A percentile compares a stretch with the other conserved stretches of the same genome.
phyloP scores from a whole-genome alignment of 2,888 invertebrate genomes.

The Eucera pruinosa region DNA sequence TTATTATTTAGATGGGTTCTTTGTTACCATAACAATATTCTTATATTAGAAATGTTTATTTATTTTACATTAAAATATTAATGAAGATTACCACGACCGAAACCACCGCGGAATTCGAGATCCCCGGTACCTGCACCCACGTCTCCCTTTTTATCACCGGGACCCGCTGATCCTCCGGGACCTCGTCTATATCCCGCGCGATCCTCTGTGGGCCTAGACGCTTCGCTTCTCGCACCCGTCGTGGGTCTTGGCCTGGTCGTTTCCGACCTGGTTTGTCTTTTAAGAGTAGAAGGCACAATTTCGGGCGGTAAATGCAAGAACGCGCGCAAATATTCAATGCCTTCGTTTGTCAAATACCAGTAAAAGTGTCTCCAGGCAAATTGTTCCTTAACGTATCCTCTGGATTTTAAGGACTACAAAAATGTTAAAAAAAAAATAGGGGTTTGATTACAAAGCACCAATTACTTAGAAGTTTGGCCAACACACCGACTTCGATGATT shows the following conservation, averaged over 20 bases:
- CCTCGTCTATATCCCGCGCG: slow-evolving; percentile 93
- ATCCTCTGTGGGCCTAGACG: slow-evolving; percentile 91
- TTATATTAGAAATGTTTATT: slow-evolving; percentile 55
- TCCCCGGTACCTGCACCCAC: slow-evolving; percentile 97
- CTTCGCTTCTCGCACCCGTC: slow-evolving; percentile 88
- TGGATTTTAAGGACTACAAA: slow-evolving; percentile 94
- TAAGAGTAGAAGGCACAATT: slow-evolving; percentile 99
- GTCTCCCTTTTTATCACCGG: slow-evolving; percentile 97
- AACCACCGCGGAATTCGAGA: slow-evolving; percentile 92
- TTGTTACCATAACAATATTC: slow-evolving; percentile 9
- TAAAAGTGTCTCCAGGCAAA: slow-evolving; percentile 99
- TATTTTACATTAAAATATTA: slow-evolving; percentile 70
- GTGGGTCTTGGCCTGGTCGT: slow-evolving; percentile 92
- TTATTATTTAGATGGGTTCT: neutral
- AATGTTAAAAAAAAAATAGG: neutral
- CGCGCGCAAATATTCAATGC: slow-evolving; percentile 97
- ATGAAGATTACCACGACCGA: slow-evolving; percentile 82
- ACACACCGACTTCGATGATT: too few relatives aligned
- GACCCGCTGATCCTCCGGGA: slow-evolving; percentile 87
- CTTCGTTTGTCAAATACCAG: slow-evolving; percentile 99
- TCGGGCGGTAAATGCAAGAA: slow-evolving; percentile 98
- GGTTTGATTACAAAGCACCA: neutral
- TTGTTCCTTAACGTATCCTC: slow-evolving; percentile 99
- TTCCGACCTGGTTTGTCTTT: slow-evolving; percentile 94
- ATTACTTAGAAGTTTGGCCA: too few relatives aligned